Evolutionary conservation across 2,888 invertebrate genomes (phyloP).

Genomic region (Octodonta nipae): DNA sequence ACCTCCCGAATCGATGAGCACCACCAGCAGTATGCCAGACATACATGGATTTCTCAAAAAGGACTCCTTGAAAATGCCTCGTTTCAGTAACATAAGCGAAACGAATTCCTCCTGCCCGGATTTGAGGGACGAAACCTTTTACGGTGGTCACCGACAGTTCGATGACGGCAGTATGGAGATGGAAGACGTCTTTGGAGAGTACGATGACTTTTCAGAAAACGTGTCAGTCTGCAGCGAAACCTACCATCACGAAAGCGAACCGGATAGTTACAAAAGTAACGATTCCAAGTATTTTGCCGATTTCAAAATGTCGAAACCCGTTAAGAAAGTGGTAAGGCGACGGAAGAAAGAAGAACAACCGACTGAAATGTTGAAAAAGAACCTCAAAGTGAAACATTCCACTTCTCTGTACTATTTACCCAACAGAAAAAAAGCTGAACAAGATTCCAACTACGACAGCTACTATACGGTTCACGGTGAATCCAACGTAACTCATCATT

Average conservation of each 20-base stretch:
- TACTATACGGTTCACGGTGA: slow-evolving; percentile 36
- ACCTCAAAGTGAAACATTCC: slow-evolving; percentile 33
- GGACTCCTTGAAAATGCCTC: slow-evolving; percentile 5
- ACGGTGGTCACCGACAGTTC: no score
- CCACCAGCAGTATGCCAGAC: slow-evolving; percentile 32
- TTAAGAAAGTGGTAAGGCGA: slow-evolving; percentile 4
- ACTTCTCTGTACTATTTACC: slow-evolving; percentile 32
- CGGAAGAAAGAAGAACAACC: slow-evolving; percentile 22
- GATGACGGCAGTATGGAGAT: slow-evolving; percentile 9
- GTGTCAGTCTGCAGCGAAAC: slow-evolving; percentile 11
- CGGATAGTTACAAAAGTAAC: neutral
- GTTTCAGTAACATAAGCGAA: slow-evolving; percentile 22
- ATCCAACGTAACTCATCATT: slow-evolving; percentile 13
- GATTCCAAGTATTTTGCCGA: slow-evolving; percentile 10
- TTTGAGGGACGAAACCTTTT: slow-evolving; percentile 19
- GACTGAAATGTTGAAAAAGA: slow-evolving; percentile 23
- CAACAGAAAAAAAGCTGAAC: slow-evolving; percentile 9
- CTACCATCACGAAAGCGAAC: neutral
- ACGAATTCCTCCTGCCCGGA: slow-evolving; percentile 29
- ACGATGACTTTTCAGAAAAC: slow-evolving; percentile 11
- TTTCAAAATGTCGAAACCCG: no score
- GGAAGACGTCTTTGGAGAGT: slow-evolving; percentile 9
- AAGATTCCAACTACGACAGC: slow-evolving; percentile 19
- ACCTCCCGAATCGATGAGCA: slow-evolving; percentile 22
- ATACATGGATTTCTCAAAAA: slow-evolving; percentile 18